A percentile compares a stretch with the other conserved stretches of the same genome.
Evolutionary conservation across 2,797 vertebrate genomes (phyloP).

Genomic region (Enteromius paludinosus): DNA sequence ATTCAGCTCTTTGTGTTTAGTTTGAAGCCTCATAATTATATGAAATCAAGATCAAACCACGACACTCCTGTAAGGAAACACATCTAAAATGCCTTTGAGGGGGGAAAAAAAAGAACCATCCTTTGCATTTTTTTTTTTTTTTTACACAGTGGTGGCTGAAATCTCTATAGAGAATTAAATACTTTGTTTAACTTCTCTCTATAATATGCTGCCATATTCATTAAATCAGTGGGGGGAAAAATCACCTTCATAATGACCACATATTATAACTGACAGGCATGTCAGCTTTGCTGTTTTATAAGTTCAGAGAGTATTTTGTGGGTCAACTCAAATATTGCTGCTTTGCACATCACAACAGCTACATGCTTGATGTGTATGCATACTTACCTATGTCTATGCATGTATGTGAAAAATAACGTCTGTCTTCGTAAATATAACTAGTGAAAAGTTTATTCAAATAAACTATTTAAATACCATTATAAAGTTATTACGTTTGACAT

Average conservation of each 20-base stretch:
- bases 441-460: neutral
- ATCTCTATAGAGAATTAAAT: constrained; percentile 14
- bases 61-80: neutral
- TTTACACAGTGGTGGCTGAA: neutral
- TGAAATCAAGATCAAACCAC: neutral
- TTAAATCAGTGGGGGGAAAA: neutral
- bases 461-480: neutral
- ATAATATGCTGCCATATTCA: constrained; percentile 24
- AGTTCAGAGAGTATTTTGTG: constrained; percentile 44
- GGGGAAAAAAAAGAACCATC: neutral
- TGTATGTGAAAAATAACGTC: neutral
- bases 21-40: neutral
- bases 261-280: constrained; percentile 33
- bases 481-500: neutral
- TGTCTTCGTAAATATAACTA: neutral
- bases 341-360: constrained; percentile 32
- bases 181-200: neutral
- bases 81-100: neutral
- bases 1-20: constrained; percentile 21
- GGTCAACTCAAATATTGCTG: constrained; percentile 32
- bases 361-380: neutral
- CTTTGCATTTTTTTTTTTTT: neutral
- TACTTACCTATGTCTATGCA: no score
- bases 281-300: constrained; percentile 37
- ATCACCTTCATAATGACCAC: constrained; percentile 12